Evolutionary conservation across 2,888 invertebrate genomes (phyloP).

Genomic region (Mallateleia sp.): DNA sequence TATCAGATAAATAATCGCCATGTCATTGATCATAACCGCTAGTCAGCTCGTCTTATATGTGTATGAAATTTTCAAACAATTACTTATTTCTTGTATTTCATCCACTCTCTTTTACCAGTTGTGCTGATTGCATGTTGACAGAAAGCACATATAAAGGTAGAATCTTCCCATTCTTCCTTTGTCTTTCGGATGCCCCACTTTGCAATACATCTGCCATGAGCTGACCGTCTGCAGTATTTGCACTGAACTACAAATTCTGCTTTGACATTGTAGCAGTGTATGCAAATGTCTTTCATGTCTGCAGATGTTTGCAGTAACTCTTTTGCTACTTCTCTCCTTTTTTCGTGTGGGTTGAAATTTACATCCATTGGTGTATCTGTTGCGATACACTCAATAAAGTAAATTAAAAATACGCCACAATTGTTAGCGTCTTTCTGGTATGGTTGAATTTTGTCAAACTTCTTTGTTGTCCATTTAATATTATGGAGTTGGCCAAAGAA

Average conservation of each 20-base stretch:
- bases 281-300: constrained; percentile 20
- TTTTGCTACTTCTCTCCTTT: constrained; percentile 6
- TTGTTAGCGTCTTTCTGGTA: constrained; percentile 7
- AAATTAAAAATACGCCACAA: constrained; percentile 17
- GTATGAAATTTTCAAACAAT: too few relatives aligned
- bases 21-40: too few relatives aligned
- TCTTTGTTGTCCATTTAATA: background rate
- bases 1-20: too few relatives aligned
- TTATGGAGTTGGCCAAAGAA: constrained; percentile 12
- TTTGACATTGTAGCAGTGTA: constrained; percentile 7
- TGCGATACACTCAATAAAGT: constrained; percentile 22
- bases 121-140: too few relatives aligned
- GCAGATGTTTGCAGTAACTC: constrained; percentile 1
- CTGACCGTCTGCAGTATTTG: constrained; percentile 42
- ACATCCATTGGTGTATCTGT: background rate
- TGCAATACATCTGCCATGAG: constrained; percentile 4
- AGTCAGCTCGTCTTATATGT: too few relatives aligned
- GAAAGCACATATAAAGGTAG: background rate
- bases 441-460: background rate
- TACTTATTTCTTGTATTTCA: too few relatives aligned
- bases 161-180: constrained; percentile 17
- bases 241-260: background rate
- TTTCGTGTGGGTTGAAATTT: background rate
- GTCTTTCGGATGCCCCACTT: constrained; percentile 8
- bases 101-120: constrained; percentile 16